phyloP scores from a whole-genome alignment of 1,140 invertebrate genomes.

The Penaeus japonicus region DNA sequence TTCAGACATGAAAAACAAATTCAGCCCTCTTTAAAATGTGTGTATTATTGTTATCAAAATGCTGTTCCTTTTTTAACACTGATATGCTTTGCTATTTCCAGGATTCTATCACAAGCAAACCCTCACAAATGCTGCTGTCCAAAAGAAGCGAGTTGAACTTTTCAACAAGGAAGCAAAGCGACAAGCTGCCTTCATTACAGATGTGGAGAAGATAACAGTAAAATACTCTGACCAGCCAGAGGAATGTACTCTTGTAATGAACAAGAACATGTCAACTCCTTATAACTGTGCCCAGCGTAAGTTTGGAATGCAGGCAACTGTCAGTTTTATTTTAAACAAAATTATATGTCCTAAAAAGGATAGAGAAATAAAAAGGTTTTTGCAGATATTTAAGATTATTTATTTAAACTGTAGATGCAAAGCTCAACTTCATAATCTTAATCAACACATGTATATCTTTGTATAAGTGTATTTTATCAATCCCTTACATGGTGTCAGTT shows the following conservation, averaged over 20 bases:
- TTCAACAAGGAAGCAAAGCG: conserved; percentile 82
- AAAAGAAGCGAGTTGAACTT: conserved; percentile 72
- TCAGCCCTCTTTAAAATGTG: too few relatives aligned
- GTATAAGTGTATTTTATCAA: too few relatives aligned
- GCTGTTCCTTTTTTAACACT: neutral
- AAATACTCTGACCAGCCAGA: conserved; percentile 78
- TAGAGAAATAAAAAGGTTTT: too few relatives aligned
- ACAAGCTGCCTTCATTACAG: conserved; percentile 76
- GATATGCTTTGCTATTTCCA: neutral
- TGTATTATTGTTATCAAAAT: too few relatives aligned
- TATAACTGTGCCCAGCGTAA: conserved; percentile 89
- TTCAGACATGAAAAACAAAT: too few relatives aligned
- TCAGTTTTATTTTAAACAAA: too few relatives aligned
- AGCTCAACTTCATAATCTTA: too few relatives aligned
- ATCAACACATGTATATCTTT: too few relatives aligned
- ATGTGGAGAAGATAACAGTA: conserved; percentile 92
- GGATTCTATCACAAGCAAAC: conserved; percentile 24
- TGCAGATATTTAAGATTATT: too few relatives aligned
- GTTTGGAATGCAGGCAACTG: conserved; percentile 58
- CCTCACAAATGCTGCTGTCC: conserved; percentile 71
- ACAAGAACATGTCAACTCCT: conserved; percentile 90
- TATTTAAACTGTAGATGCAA: too few relatives aligned
- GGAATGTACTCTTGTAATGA: conserved; percentile 84
- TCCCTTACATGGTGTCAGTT: too few relatives aligned
- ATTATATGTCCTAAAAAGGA: too few relatives aligned